phyloP scores from a whole-genome alignment of 2,797 vertebrate species.

The Picus viridis region DNA sequence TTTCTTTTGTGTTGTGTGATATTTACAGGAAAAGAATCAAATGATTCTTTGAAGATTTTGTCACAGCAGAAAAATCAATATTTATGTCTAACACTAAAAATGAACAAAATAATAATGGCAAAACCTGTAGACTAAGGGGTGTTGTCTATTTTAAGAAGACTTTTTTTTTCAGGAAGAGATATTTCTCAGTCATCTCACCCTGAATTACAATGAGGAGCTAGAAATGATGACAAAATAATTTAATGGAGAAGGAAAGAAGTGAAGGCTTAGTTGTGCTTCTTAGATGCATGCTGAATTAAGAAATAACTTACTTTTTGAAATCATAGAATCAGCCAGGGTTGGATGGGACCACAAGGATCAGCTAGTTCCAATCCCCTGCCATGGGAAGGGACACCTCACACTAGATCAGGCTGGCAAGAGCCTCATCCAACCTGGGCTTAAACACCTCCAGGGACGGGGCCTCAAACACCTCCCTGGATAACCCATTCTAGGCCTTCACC shows the following conservation, averaged over 20 bases:
- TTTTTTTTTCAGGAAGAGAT: background rate
- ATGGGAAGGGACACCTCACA: too few relatives aligned
- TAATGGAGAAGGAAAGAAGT: conserved; percentile 13
- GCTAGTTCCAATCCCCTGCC: too few relatives aligned
- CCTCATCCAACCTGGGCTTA: too few relatives aligned
- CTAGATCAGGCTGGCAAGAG: too few relatives aligned
- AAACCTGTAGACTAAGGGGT: conserved; percentile 47
- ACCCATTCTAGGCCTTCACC: too few relatives aligned
- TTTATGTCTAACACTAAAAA: conserved; percentile 29
- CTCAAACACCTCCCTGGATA: too few relatives aligned
- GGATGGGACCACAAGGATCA: too few relatives aligned
- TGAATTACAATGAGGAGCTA: conserved; percentile 47
- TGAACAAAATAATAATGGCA: conserved; percentile 29
- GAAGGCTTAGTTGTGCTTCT: background rate
- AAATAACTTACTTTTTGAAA: background rate
- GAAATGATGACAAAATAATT: background rate
- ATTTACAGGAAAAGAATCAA: background rate
- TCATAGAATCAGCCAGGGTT: too few relatives aligned
- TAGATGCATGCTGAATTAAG: background rate
- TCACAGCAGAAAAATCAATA: conserved; percentile 29
- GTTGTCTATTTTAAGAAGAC: conserved; percentile 8
- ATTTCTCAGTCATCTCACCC: conserved; percentile 17
- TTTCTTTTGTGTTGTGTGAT: conserved; percentile 7
- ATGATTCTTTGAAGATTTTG: conserved; percentile 36
- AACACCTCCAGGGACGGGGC: too few relatives aligned